Evolutionary conservation across 2,888 invertebrate species (phyloP), one percentile per base, ranked within the genome.

Genomic region (Gonocerus acuteangulatus): DNA sequence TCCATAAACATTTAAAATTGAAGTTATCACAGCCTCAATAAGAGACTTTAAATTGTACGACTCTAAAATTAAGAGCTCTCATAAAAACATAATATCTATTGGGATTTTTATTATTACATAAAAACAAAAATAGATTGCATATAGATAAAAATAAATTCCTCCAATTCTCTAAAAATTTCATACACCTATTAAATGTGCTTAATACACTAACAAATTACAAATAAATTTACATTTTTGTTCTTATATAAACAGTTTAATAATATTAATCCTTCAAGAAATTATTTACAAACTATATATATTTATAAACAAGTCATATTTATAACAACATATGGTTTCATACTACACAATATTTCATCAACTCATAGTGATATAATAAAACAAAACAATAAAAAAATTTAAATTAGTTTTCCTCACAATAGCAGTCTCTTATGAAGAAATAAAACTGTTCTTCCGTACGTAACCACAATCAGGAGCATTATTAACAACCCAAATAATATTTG

Each of bases 1-100:
- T n/a, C n/a, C n/a, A n/a, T n/a, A n/a, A n/a, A n/a, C n/a, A n/a
- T n/a, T n/a, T n/a, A n/a, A n/a, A n/a, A n/a, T 32, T 44, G 32
- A 57, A 27, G 19, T n/a, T 22, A 57, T 57, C 57, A 57, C 57
- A 57, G 57, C 57, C 57, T 57, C 57, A 2, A 45, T 9, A 57
- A 57, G 57, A 57, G 57, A 57, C 57, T 57, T 57, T 19, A 45
- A 15, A 27, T 54, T 15, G 39, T 39, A 54, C n/a, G 39, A 11
- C 21, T 42, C 22, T 44, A 44, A 42, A 42, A 18, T 7, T n/a
- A 47, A 9, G 7, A 57, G 13, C 23, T n/a, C 2, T 23, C n/a
- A 45, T 44, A 19, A 13, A 6, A 23, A 27, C 13, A 56, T 15
- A 21, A 13, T 3, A 39, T 13, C n/a, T 13, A 27, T 39, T 39